Base-by-base conservation (phyloP, 2,888 invertebrate species). In the Pristionchus maxplancki region DNA sequence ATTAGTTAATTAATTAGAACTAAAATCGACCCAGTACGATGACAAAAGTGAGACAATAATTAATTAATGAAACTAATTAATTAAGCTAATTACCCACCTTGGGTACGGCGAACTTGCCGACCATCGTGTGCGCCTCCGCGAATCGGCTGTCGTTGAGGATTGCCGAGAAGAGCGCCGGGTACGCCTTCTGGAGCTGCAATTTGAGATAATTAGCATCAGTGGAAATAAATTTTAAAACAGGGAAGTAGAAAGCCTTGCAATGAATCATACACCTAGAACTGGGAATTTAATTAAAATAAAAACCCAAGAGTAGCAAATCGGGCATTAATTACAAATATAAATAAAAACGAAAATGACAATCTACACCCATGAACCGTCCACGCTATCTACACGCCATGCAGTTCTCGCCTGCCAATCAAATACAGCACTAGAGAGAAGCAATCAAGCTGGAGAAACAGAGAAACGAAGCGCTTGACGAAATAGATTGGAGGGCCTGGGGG, bases 161-260 rank as follows among this genome's bases (percentile, higher is more conserved):
- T 53, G 88, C 71, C 8, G 86, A 71, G 87, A 92, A 91, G 64
- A 91, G 78, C 11, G 58, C 87, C 0, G 90, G 71, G 82, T 91
- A 90, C 89, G 90, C 90, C 71, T 62, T 88, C 88, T 92, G 90
- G 67, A 92, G 89, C 89, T 91, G 89, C 89, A 90, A 78, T 40
- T 40, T n/a, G 44, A 11, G 44, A 44, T 6, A 44, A 44, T 44
- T 44, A 44, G 9, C 17, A 13, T 9, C 9, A 50, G 17, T 50
- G 17, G 50, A 50, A 17, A 50, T 50, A 9, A 50, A 9, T 9
- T 50, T 50, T 17, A 50, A 50, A 13, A 50, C 50, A 50, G 50
- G 17, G 17, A 50, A 50, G 50, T 13, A 50, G 11, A 50, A 50
- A 11, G n/a, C n/a, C n/a, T n/a, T n/a, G n/a, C n/a, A n/a, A n/a